These are phyloP conservation scores for Ganaspis brasiliensis DNA, from an alignment of 2,888 invertebrate genomes.

Conservation along the genomic window DNA sequence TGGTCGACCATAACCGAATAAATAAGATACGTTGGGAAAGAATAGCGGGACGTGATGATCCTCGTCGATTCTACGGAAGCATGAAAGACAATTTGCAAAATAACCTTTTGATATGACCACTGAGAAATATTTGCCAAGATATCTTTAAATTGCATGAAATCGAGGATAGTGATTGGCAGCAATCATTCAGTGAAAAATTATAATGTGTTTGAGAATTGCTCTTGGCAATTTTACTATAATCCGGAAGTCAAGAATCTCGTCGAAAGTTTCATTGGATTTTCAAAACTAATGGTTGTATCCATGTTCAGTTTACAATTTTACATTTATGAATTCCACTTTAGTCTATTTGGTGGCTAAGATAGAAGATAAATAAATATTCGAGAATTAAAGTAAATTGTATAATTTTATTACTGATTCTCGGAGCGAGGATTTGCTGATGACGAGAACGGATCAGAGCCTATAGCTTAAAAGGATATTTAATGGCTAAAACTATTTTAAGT, in stretches of 20 bases:
- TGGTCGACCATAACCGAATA: constrained; percentile 36
- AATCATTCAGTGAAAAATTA: not conserved
- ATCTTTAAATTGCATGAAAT: not conserved
- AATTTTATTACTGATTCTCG: too few relatives aligned
- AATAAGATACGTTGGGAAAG: constrained; percentile 52
- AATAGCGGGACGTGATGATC: constrained; percentile 48
- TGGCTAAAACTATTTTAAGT: too few relatives aligned
- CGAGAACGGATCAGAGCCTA: too few relatives aligned
- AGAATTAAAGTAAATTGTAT: too few relatives aligned
- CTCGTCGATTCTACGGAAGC: constrained; percentile 56
- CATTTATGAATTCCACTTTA: too few relatives aligned
- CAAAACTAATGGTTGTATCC: not conserved
- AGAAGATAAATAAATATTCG: too few relatives aligned
- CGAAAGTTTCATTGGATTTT: not conserved
- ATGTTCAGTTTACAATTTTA: too few relatives aligned
- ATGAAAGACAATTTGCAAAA: constrained; percentile 62
- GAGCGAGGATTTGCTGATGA: too few relatives aligned
- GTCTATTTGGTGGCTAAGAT: too few relatives aligned
- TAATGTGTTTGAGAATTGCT: not conserved
- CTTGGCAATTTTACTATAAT: not conserved
- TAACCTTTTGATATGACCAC: constrained; percentile 55
- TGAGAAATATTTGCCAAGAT: constrained; percentile 21
- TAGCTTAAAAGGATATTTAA: too few relatives aligned
- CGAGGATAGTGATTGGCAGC: not conserved
- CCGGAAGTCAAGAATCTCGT: not conserved